Evolutionary conservation across 2,113 vertebrate species (phyloP).

Genomic region (Sus scrofa): T2T-Sscrofa CM000818.6:12512001-12512500

Average conservation of each 20-base stretch:
- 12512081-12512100: background rate
- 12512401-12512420: background rate
- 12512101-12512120: background rate
- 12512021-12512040: background rate
- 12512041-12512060: accelerated
- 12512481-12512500: background rate
- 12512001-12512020: background rate
- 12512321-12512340: background rate
- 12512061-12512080: accelerated
- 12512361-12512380: background rate
- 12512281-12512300: background rate
- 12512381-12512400: background rate
- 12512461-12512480: background rate
- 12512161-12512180: too few species aligned
- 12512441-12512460: background rate
- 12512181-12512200: too few species aligned
- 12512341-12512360: background rate
- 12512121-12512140: background rate
- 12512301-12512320: background rate
- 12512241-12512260: background rate
- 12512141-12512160: background rate
- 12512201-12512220: too few species aligned
- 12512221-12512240: background rate
- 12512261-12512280: background rate
- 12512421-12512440: background rate